Percentiles rank a stretch among this genome's conserved stretches.
These are phyloP conservation scores for Stichodactyla helianthus DNA, from an alignment of 64 coral and sea anemone genomes.

Conservation along the genomic window DNA sequence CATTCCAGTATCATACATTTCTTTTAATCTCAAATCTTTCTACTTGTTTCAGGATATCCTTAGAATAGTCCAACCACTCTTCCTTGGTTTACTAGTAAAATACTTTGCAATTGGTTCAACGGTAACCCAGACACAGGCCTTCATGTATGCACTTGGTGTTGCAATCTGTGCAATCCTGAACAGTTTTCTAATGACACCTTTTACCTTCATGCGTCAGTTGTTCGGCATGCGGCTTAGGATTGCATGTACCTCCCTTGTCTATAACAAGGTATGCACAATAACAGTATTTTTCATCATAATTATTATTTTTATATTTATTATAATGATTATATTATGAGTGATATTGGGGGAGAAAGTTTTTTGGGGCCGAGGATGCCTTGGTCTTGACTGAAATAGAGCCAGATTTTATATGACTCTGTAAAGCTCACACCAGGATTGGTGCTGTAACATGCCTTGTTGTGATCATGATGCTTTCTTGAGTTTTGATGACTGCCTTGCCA, in stretches of 20 bases:
- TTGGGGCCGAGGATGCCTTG: no score
- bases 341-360: no score
- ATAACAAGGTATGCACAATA: slow-evolving; percentile 57
- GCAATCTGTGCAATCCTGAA: slow-evolving; percentile 58
- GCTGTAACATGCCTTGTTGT: no score
- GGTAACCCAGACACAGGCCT: slow-evolving; percentile 47
- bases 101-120: slow-evolving; percentile 67
- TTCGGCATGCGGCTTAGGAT: slow-evolving; percentile 77
- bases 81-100: slow-evolving; percentile 58
- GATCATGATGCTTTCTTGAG: no score
- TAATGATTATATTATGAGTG: no score
- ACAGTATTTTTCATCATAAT: neutral
- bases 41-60: slow-evolving; percentile 51
- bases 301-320: no score
- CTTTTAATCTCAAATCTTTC: neutral
- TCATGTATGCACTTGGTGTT: slow-evolving; percentile 72
- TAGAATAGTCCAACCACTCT: slow-evolving; percentile 62
- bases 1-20: neutral
- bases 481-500: no score
- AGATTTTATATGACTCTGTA: no score
- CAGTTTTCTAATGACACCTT: slow-evolving; percentile 68
- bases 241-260: slow-evolving; percentile 82
- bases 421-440: no score
- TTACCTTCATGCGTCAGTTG: slow-evolving; percentile 69
- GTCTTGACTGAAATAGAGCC: no score